Evolutionary conservation across 2,113 vertebrate species (phyloP), one percentile per base, ranked within the genome.

Genomic region (Hydropotes inermis): DNA sequence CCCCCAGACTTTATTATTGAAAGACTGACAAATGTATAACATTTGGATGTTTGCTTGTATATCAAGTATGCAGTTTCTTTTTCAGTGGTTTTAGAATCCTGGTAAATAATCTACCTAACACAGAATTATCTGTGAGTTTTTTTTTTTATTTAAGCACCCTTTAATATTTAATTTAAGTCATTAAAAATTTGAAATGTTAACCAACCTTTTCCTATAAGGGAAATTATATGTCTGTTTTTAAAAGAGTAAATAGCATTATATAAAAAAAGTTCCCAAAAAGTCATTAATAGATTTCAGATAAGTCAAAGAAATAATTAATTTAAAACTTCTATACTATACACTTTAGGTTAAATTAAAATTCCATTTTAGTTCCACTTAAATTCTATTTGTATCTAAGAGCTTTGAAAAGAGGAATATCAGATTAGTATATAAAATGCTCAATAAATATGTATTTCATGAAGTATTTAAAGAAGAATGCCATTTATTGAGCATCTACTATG

Each of bases 1-100:
- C 98, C 91, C 98, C 92, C 58, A 90, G 98, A 98, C 98, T 98
- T 98, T 97, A 81, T 99, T 99, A 98, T 94, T 7, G 15, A 97
- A 98, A 97, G 96, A 85, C 7, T 67, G 96, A 78, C 98, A 97
- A 98, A 97, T 95, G 47, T 92, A 30, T 97, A 76, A 95, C 97
- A 82, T 95, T 96, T 96, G 70, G 43, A 89, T 93, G 85, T 95
- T 10, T 96, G 96, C 81, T 97, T 97, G 97, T 85, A 87, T 27
- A 95, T 87, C 36, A 70, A 87, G 50, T 81, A 70, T 43, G 89
- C 36, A 33, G 60, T 86, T 97, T 98, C 67, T 5, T 94, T 89
- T 58, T 39, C 8, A 82, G 0, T 23, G 0, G 83, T 82, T 97
- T 43, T 84, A 89, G 96, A 95, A 14, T 55, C 58, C 78, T 94